Evolutionary conservation across 37 sponge, comb jelly and placozoan species (phyloP), one percentile per base, ranked within the genome.

Genomic region (Halichondria panicea): DNA sequence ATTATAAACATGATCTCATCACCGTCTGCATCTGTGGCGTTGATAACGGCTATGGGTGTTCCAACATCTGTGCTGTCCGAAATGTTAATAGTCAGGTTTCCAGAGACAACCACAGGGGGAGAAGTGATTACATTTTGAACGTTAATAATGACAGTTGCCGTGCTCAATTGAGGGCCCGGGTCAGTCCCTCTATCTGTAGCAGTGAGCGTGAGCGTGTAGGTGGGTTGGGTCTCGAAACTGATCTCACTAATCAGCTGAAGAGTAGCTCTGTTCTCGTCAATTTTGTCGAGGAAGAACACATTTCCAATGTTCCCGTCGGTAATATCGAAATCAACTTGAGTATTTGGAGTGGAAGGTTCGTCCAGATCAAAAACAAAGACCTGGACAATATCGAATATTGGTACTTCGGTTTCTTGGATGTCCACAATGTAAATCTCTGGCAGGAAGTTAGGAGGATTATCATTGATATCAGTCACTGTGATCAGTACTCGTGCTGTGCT

Each of bases 381-480:
- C 9, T 63, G 27, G 0, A 73, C 21, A 25, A 52, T 30, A 27
- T 55, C 79, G 0, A 25, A n/a, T 21, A 68, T 53, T 30, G 64
- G 6, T 6, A 4, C 28, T 5, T 27, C 74, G 34, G 82, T 69
- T 44, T 91, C 91, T 7, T 55, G 46, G 35, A 91, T 24, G 0
- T 12, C 37, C 0, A 60, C 73, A 39, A 45, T 2, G 75, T 82
- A 91, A 12, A 11, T 54, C 6, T 22, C 43, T 18, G 72, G 78
- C 1, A 55, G 21, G 56, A 96, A 86, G 0, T 70, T 30, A 15
- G 96, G 96, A 8, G 55, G 45, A 45, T 96, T 86, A 79, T 96
- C 96, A 65, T 96, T 96, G 22, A 89, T 73, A 41, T 96, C 90
- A 44, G 60, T 66, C 15, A 94, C 70, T 5, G 21, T 71, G 55